Percentiles rank a stretch among this genome's conserved stretches.
phyloP scores from a whole-genome alignment of 2,888 invertebrate genomes.

The Patella ulyssiponensis region DNA sequence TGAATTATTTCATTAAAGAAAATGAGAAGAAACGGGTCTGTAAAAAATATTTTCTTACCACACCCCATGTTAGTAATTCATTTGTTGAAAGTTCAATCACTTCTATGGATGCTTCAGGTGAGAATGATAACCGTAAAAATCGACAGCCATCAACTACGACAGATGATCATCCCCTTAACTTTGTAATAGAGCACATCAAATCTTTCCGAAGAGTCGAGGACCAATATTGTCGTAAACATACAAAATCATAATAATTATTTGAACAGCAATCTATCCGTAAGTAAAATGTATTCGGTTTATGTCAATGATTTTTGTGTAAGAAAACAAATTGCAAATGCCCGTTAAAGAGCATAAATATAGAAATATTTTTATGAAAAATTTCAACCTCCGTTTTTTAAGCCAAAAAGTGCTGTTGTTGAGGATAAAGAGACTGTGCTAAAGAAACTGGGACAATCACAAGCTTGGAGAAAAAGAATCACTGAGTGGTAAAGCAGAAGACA shows the following conservation, averaged over 20 bases:
- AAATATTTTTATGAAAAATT: not conserved
- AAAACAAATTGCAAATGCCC: too few species aligned
- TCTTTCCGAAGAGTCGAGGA: not conserved
- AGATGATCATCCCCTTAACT: not conserved
- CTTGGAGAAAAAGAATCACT: not conserved
- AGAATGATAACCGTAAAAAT: not conserved
- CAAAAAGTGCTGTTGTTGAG: not conserved
- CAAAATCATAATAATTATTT: not conserved
- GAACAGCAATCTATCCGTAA: not conserved
- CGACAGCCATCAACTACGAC: not conserved
- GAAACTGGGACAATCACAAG: not conserved
- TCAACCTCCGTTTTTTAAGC: not conserved
- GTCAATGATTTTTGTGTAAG: not conserved
- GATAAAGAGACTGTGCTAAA: not conserved
- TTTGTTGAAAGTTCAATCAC: not conserved
- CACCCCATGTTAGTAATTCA: not conserved
- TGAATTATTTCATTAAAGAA: not conserved
- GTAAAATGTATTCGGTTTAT: not conserved
- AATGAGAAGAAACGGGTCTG: not conserved
- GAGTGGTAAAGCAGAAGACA: not conserved
- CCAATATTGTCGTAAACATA: constrained; percentile 1
- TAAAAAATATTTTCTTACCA: constrained; percentile 1
- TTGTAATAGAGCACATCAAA: not conserved
- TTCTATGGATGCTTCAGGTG: not conserved
- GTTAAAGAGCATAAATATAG: too few species aligned